Evolutionary conservation across 2,888 invertebrate species (phyloP).

Genomic region (Napeogenes inachia): DNA sequence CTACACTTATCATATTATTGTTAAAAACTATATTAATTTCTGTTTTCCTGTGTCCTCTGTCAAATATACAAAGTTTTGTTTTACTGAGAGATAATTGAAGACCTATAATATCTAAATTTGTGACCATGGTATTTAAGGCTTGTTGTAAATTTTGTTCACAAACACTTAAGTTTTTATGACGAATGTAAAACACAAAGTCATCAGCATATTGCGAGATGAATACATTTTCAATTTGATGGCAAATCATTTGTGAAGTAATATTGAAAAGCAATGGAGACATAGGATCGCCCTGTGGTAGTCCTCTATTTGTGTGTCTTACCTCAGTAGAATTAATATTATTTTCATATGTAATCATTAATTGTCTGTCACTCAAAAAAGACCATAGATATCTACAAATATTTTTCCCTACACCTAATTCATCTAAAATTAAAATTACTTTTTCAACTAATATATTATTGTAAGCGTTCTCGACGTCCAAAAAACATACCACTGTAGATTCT

Average conservation of each 20-base stretch:
- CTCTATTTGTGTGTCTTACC: no score
- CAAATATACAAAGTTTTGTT: neutral
- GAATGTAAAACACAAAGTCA: constrained; percentile 6
- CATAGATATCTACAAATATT: no score
- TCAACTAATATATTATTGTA: no score
- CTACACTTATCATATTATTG: neutral
- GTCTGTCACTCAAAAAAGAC: neutral
- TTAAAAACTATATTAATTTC: neutral
- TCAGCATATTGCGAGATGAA: constrained; percentile 11
- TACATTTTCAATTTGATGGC: no score
- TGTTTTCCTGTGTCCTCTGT: neutral
- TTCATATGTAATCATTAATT: constrained; percentile 2
- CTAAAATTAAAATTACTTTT: no score
- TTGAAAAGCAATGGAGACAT: no score
- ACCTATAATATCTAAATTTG: constrained; percentile 4
- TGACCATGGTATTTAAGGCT: constrained; percentile 2
- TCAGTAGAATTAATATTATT: neutral
- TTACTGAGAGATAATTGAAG: neutral
- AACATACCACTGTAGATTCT: no score
- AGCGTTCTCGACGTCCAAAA: no score
- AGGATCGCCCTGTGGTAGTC: no score
- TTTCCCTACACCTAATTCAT: no score
- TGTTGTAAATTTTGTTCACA: constrained; percentile 5
- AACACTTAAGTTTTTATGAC: neutral
- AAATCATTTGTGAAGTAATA: no score